Conservation (phyloP, 64 coral and sea anemone genomes). For the Stichodactyla mertensii region DNA sequence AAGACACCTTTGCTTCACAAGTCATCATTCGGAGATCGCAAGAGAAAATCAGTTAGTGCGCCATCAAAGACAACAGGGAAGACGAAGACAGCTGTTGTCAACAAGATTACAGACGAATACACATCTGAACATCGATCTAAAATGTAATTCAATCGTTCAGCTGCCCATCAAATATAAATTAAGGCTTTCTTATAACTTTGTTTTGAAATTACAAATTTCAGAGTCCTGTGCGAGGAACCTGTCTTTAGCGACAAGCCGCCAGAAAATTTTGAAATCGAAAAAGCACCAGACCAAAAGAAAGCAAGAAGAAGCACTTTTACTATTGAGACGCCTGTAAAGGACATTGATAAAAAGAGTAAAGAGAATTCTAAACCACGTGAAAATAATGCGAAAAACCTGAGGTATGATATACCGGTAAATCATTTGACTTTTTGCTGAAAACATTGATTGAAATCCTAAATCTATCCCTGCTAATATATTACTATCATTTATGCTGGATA, state of each 20-base stretch:
- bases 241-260: background rate
- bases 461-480: too few relatives aligned
- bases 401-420: background rate
- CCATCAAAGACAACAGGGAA: too few relatives aligned
- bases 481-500: too few relatives aligned
- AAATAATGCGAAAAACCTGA: background rate
- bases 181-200: background rate
- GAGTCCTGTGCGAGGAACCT: background rate
- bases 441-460: too few relatives aligned
- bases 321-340: background rate
- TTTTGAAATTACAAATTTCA: background rate
- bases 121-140: background rate
- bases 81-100: background rate
- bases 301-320: constrained; percentile 18
- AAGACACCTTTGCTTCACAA: background rate
- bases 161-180: background rate
- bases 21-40: background rate
- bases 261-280: constrained; percentile 9
- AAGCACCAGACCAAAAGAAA: background rate
- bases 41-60: background rate
- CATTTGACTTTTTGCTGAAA: too few relatives aligned
- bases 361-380: background rate
- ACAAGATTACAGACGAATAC: background rate
- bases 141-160: background rate
- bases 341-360: background rate